Evolutionary conservation across 2,888 invertebrate genomes (phyloP).

Genomic region (Cyclophora albipunctata): DNA sequence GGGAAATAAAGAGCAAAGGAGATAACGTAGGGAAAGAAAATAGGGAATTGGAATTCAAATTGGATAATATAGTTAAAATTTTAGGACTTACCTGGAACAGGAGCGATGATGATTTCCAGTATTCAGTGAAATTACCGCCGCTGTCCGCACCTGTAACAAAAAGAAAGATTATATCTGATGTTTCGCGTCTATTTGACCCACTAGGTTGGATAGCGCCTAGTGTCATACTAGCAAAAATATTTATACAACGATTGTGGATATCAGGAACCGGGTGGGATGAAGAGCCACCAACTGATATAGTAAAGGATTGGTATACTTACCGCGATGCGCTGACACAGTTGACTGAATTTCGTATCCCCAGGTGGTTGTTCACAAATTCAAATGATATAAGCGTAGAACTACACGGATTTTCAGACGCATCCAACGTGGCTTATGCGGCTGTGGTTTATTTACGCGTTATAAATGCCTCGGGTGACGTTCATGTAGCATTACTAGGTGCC

Average conservation of each 20-base stretch:
- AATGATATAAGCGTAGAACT: slow-evolving; percentile 6
- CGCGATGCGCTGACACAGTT: slow-evolving; percentile 1
- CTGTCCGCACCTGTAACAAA: slow-evolving; percentile 22
- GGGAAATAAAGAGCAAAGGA: slow-evolving; percentile 7
- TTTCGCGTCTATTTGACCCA: slow-evolving; percentile 27
- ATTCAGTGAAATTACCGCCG: slow-evolving; percentile 16
- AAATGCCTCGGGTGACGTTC: slow-evolving; percentile 5
- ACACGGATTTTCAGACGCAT: slow-evolving; percentile 21
- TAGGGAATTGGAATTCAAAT: slow-evolving; percentile 13
- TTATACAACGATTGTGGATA: slow-evolving; percentile 31
- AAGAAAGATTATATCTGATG: slow-evolving; percentile 26
- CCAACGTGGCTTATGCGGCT: slow-evolving; percentile 12
- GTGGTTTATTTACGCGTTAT: slow-evolving; percentile 12
- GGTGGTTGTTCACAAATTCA: slow-evolving; percentile 7
- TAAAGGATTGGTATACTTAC: slow-evolving; percentile 5
- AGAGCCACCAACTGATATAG: slow-evolving; percentile 5
- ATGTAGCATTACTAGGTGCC: neutral
- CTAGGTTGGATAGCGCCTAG: slow-evolving; percentile 28
- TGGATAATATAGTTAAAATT: slow-evolving; percentile 20
- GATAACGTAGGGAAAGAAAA: slow-evolving; percentile 10
- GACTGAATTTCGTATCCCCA: slow-evolving; percentile 2
- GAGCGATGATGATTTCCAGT: slow-evolving; percentile 2
- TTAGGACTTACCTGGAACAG: slow-evolving; percentile 7
- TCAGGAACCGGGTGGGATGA: slow-evolving; percentile 27
- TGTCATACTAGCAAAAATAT: slow-evolving; percentile 24